Percentiles rank a stretch among this genome's conserved stretches.
Evolutionary conservation across 2,113 vertebrate species (phyloP).

Genomic region (Misgurnus mizolepis): DNA sequence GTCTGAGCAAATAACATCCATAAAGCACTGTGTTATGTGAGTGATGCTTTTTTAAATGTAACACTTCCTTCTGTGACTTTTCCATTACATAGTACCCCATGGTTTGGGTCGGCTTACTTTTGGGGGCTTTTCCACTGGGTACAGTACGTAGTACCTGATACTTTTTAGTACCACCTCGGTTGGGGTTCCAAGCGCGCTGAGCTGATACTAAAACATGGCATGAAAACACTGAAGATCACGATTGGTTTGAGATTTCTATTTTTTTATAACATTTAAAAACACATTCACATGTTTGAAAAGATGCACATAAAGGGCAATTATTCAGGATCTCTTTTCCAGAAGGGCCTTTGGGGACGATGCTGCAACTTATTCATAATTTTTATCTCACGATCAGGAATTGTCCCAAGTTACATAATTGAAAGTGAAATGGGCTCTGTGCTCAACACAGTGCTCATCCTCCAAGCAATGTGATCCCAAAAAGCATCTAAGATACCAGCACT

Average conservation of each 20-base stretch:
- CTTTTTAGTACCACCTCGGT: no score
- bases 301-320: slow-evolving; percentile 30
- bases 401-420: slow-evolving; percentile 63
- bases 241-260: no score
- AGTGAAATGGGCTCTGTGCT: slow-evolving; percentile 50
- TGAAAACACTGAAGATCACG: no score
- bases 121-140: no score
- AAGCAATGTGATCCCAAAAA: slow-evolving; percentile 30
- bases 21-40: slow-evolving; percentile 6
- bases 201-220: no score
- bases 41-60: not conserved
- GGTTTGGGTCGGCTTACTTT: no score
- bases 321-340: slow-evolving; percentile 44
- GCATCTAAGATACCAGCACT: slow-evolving; percentile 21
- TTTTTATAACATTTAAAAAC: no score
- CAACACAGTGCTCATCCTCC: not conserved
- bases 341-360: slow-evolving; percentile 58
- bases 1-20: slow-evolving; percentile 60
- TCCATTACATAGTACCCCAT: not conserved
- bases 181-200: no score
- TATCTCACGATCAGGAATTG: slow-evolving; percentile 66
- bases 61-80: slow-evolving; percentile 33
- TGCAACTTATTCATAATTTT: slow-evolving; percentile 76
- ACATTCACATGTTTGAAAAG: no score
- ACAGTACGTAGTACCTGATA: no score